Percentiles rank a stretch among this genome's conserved stretches.
Conservation (phyloP, 2,797 vertebrate species). For the Sphenopsis melanotis region DNA sequence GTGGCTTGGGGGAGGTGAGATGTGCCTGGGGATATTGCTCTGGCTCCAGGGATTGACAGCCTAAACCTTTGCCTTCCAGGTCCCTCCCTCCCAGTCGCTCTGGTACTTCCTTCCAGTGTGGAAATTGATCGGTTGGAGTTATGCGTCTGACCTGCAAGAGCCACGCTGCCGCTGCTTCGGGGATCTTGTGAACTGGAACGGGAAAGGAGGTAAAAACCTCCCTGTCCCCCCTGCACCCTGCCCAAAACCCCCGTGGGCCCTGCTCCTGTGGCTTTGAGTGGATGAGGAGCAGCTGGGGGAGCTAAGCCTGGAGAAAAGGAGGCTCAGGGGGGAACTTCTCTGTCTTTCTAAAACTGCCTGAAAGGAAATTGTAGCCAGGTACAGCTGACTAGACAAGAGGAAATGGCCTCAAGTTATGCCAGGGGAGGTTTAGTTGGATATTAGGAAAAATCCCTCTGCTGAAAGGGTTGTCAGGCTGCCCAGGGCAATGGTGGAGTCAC, state of each 20-base stretch:
- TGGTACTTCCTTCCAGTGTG: not conserved
- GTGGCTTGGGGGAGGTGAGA: not conserved
- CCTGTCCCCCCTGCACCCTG: not conserved
- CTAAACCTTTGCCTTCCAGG: conserved; percentile 12
- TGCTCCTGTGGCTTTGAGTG: not conserved
- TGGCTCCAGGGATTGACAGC: not conserved
- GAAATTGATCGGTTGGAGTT: not conserved
- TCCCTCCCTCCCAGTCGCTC: not conserved
- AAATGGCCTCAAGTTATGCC: not conserved
- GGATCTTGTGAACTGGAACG: not conserved
- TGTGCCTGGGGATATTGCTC: accelerated
- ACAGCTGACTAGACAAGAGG: not conserved
- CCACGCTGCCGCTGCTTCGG: not conserved
- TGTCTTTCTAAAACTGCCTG: not conserved
- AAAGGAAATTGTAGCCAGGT: not conserved
- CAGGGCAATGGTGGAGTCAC: not conserved
- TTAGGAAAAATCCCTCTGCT: not conserved
- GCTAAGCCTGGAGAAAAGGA: not conserved
- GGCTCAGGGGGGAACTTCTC: not conserved
- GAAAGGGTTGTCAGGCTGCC: not conserved
- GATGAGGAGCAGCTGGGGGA: not conserved
- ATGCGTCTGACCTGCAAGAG: not conserved
- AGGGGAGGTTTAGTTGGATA: not conserved
- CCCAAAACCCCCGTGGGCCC: not conserved
- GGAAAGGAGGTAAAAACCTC: conserved; percentile 32